A percentile compares a stretch with the other conserved stretches of the same genome.
Conservation (phyloP, 2,888 invertebrate genomes). For the Lepeophtheirus nordmannii region DNA sequence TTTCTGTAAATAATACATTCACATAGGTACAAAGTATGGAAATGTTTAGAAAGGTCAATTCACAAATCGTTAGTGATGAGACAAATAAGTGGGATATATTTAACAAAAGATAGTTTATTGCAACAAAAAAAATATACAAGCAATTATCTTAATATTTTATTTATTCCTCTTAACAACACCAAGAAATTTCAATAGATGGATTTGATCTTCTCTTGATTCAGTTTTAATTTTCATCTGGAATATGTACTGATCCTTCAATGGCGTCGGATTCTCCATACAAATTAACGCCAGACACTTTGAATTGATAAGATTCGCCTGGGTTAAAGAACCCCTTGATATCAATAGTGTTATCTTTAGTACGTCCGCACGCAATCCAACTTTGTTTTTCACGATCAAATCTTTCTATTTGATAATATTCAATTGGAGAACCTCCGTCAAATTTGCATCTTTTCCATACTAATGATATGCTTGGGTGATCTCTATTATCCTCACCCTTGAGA, state of each 20-base stretch:
- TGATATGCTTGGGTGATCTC: constrained; percentile 36
- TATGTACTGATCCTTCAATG: constrained; percentile 35
- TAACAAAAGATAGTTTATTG: no score
- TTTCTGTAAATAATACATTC: no score
- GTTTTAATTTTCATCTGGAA: background rate
- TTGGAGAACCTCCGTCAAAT: constrained; percentile 85
- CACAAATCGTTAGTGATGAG: no score
- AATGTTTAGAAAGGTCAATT: no score
- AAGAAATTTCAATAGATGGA: no score
- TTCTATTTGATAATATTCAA: constrained; percentile 87
- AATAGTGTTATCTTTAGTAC: constrained; percentile 41
- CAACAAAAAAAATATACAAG: no score
- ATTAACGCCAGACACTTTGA: constrained; percentile 88
- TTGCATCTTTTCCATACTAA: constrained; percentile 87
- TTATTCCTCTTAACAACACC: no score
- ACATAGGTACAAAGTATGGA: no score
- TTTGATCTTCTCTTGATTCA: no score
- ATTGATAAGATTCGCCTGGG: constrained; percentile 81
- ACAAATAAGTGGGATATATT: no score
- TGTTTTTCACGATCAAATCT: constrained; percentile 80
- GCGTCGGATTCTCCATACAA: constrained; percentile 89
- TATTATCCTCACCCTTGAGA: constrained; percentile 37
- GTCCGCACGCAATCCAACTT: constrained; percentile 71
- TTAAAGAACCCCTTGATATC: constrained; percentile 41
- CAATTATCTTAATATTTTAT: no score